phyloP scores from a whole-genome alignment of 1,140 invertebrate species.

The Drosophila orosa region DNA sequence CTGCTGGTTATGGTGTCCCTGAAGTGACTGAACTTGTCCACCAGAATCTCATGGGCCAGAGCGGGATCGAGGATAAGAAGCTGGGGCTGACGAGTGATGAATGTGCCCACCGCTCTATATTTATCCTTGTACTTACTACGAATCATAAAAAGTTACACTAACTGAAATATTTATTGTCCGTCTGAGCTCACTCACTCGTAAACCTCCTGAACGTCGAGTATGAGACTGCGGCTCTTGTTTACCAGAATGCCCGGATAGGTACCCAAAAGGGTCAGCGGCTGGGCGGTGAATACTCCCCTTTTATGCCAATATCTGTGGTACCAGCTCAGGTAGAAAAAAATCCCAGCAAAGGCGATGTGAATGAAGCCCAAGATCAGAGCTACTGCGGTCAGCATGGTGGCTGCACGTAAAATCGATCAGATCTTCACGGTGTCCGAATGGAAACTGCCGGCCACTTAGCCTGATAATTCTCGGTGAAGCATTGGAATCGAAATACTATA shows the following conservation, averaged over 20 bases:
- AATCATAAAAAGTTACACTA: neutral
- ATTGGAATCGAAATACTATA: neutral
- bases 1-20: conserved; percentile 73
- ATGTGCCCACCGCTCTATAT: conserved; percentile 82
- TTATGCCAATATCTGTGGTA: conserved; percentile 80
- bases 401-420: conserved; percentile 9
- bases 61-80: conserved; percentile 85
- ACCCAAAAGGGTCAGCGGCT: conserved; percentile 74
- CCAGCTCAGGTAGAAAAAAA: conserved; percentile 82
- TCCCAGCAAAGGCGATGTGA: conserved; percentile 32
- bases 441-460: conserved; percentile 36
- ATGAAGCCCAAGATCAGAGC: conserved; percentile 29
- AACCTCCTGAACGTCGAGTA: conserved; percentile 62
- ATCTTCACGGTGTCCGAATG: conserved; percentile 6
- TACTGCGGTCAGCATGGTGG: conserved; percentile 41
- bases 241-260: conserved; percentile 84
- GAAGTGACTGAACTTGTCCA: conserved; percentile 85
- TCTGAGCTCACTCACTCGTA: conserved; percentile 61
- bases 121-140: conserved; percentile 67
- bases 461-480: neutral
- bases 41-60: conserved; percentile 85
- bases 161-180: neutral
- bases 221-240: conserved; percentile 50
- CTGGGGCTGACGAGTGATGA: conserved; percentile 82
- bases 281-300: conserved; percentile 67